Conservation (phyloP, 2,113 vertebrate species). For the Rousettus leschenaultii region DNA sequence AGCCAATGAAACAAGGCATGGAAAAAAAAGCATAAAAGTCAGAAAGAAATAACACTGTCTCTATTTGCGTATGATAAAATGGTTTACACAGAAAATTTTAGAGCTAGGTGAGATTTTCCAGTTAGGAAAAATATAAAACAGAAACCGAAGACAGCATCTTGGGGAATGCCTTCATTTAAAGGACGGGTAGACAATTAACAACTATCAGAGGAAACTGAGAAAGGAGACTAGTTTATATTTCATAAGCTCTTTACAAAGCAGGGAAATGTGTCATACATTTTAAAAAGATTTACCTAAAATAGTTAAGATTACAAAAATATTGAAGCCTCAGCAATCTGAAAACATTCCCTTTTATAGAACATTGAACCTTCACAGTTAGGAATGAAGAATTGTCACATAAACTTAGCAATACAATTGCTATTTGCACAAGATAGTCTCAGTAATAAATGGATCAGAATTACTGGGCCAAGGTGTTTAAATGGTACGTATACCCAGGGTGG, state of each 20-base stretch:
- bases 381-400: not conserved
- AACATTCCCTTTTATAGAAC: conserved; percentile 45
- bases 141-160: not conserved
- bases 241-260: conserved; percentile 23
- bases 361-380: conserved; percentile 50
- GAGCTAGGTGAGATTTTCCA: not conserved
- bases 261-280: conserved; percentile 20
- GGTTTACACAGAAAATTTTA: not conserved
- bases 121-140: not conserved
- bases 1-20: not conserved
- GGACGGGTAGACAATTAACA: not conserved
- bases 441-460: conserved; percentile 23
- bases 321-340: conserved; percentile 39
- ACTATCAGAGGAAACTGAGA: not conserved
- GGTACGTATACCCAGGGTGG: not conserved
- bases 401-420: conserved; percentile 6
- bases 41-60: conserved; percentile 14
- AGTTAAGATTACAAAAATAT: conserved; percentile 51
- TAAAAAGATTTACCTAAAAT: conserved; percentile 38
- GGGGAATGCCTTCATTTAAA: not conserved
- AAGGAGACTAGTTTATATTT: not conserved
- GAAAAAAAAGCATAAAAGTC: not conserved
- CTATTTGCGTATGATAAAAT: not conserved
- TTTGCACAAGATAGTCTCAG: not conserved
- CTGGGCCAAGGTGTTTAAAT: not conserved